Conservation (phyloP, 2,888 invertebrate genomes). For the Labia minor region DNA sequence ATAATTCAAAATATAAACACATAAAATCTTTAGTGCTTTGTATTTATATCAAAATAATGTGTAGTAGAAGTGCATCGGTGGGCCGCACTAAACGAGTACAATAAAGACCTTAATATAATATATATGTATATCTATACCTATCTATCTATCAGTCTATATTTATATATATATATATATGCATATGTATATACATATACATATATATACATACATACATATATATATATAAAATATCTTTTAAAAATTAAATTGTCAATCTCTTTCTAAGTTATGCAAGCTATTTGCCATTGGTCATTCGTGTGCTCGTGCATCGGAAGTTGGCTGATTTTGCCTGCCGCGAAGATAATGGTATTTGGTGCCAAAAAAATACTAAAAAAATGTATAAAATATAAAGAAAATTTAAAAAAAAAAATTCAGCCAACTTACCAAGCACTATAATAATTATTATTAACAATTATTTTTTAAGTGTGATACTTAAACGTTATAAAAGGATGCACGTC, state of each 20-base stretch:
- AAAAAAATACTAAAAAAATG: constrained; percentile 7
- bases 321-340: background rate
- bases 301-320: constrained; percentile 2
- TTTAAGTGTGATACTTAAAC: constrained; percentile 25
- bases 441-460: constrained; percentile 20
- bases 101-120: background rate
- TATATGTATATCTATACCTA: no score
- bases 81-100: constrained; percentile 13
- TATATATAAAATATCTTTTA: background rate
- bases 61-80: constrained; percentile 1
- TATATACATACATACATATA: no score
- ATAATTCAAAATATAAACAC: background rate
- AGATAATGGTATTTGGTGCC: background rate
- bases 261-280: constrained; percentile 3
- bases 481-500: constrained; percentile 22
- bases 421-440: constrained; percentile 19
- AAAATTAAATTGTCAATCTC: background rate
- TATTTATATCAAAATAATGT: background rate
- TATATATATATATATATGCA: no score
- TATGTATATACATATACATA: no score
- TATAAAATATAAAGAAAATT: background rate
- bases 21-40: constrained; percentile 3
- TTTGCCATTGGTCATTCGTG: constrained; percentile 4
- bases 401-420: constrained; percentile 15
- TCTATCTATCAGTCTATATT: no score